Percentiles rank a stretch among this genome's conserved stretches.
Conservation (phyloP, 1,140 invertebrate species). For the Drosophila quadrilineata region DNA sequence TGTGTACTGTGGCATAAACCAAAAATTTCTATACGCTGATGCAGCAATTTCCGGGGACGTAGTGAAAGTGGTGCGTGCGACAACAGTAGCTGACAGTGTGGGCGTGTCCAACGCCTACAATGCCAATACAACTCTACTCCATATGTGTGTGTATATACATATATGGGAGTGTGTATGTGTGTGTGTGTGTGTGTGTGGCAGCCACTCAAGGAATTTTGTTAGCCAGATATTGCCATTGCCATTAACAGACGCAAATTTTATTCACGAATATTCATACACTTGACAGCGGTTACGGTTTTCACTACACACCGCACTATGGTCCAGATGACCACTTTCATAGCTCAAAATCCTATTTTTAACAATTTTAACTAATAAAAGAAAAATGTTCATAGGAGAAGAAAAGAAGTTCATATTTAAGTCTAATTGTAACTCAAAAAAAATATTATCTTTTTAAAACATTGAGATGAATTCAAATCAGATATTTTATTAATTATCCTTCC, state of each 20-base stretch:
- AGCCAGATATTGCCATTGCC: constrained; percentile 40
- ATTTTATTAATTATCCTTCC: too few relatives aligned
- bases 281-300: constrained; percentile 19
- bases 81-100: constrained; percentile 24
- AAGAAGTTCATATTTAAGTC: too few relatives aligned
- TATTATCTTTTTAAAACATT: too few relatives aligned
- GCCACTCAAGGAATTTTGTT: constrained; percentile 49
- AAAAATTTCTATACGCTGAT: constrained; percentile 78
- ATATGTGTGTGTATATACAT: too few relatives aligned
- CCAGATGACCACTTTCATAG: not conserved
- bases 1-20: constrained; percentile 56
- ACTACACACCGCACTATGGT: not conserved
- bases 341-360: too few relatives aligned
- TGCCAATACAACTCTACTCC: constrained; percentile 3
- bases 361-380: too few relatives aligned
- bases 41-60: constrained; percentile 70
- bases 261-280: constrained; percentile 73
- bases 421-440: too few relatives aligned
- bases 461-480: too few relatives aligned
- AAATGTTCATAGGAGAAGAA: too few relatives aligned
- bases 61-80: constrained; percentile 73
- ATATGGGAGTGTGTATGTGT: too few relatives aligned
- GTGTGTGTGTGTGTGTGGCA: constrained; percentile 2
- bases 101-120: constrained; percentile 2
- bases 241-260: constrained; percentile 50